Evolutionary conservation across 2,797 vertebrate species (phyloP).

Genomic region (Chelon labrosus): DNA sequence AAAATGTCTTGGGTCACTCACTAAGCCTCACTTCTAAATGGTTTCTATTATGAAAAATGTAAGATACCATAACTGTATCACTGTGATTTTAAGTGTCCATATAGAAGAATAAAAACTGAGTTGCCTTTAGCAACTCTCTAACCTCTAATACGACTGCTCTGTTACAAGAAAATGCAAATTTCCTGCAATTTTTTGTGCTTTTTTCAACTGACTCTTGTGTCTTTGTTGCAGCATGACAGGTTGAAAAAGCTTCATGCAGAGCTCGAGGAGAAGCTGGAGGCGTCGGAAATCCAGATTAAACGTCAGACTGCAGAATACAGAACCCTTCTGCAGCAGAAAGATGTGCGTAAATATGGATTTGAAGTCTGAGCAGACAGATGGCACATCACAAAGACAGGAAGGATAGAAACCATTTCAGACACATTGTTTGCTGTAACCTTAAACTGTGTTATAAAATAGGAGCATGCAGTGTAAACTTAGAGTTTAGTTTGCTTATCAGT

Average conservation of each 20-base stretch:
- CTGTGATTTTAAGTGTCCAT: neutral
- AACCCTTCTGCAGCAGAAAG: constrained; percentile 93
- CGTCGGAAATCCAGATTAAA: constrained; percentile 95
- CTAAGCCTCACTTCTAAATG: too few species aligned
- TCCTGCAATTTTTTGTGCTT: neutral
- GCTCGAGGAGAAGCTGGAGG: constrained; percentile 95
- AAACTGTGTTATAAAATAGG: neutral
- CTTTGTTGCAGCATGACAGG: constrained; percentile 89
- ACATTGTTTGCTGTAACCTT: neutral
- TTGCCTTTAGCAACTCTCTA: neutral
- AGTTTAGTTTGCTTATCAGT: too few species aligned
- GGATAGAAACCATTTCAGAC: too few species aligned
- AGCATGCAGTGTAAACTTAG: too few species aligned
- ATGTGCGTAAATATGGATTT: constrained; percentile 79
- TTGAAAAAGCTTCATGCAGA: constrained; percentile 89
- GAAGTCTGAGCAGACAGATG: too few species aligned
- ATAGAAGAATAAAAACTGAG: neutral
- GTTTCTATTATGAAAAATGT: too few species aligned
- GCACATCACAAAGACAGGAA: too few species aligned
- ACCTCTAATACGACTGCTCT: neutral
- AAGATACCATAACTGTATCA: neutral
- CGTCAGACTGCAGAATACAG: constrained; percentile 92
- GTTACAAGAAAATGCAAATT: neutral
- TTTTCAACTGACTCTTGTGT: neutral
- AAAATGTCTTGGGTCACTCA: too few species aligned